These are phyloP conservation scores for Pristionchus pacificus DNA, from an alignment of 1,140 invertebrate genomes.

Conservation along the genomic window DNA sequence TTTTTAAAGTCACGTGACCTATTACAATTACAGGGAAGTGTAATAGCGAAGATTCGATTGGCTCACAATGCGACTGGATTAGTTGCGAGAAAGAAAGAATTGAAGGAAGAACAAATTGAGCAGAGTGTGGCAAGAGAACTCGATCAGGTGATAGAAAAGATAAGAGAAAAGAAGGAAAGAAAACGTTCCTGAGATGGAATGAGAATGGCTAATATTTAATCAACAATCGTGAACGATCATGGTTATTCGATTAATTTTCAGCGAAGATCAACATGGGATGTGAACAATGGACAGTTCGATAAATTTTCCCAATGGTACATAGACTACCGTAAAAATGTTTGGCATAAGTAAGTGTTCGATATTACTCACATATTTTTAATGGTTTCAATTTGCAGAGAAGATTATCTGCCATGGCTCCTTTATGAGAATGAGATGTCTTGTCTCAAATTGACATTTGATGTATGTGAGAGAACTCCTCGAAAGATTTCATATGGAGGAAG, in stretches of 20 bases:
- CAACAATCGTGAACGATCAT: background rate
- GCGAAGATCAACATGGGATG: conserved; percentile 43
- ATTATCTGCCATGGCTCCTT: conserved; percentile 55
- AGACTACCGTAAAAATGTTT: conserved; percentile 52
- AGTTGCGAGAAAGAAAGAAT: conserved; percentile 41
- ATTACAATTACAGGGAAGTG: conserved; percentile 56
- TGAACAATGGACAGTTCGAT: conserved; percentile 52
- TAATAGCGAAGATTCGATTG: conserved; percentile 54
- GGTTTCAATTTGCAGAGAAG: conserved; percentile 43
- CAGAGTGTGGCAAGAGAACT: conserved; percentile 33
- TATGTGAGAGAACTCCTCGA: conserved; percentile 48
- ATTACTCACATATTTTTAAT: background rate
- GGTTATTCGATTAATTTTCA: conserved; percentile 11
- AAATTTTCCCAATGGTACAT: conserved; percentile 54
- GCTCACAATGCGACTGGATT: conserved; percentile 50
- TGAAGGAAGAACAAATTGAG: conserved; percentile 54
- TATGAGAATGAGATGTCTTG: conserved; percentile 58
- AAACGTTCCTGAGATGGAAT: too few relatives aligned
- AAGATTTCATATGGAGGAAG: conserved; percentile 40
- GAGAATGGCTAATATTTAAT: too few relatives aligned
- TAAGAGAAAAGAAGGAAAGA: conserved; percentile 28
- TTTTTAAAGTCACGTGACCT: too few relatives aligned
- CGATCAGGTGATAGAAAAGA: conserved; percentile 16
- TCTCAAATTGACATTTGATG: conserved; percentile 54
- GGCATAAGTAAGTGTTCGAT: conserved; percentile 44